Conservation (phyloP, 1,140 invertebrate genomes). For the Mercenaria mercenaria region DNA sequence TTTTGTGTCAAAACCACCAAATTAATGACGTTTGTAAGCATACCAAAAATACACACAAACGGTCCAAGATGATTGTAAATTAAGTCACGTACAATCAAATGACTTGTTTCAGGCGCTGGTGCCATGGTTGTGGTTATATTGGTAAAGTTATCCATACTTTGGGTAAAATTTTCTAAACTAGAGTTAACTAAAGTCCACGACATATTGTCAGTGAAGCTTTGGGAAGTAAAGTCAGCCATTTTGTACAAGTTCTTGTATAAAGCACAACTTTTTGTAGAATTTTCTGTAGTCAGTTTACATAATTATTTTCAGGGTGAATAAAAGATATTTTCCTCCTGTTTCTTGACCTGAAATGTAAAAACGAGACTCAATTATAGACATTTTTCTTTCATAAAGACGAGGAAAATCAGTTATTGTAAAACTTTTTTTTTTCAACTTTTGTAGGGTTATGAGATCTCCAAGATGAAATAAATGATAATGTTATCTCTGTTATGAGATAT, state of each 20-base stretch:
- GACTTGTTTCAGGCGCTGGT: background rate
- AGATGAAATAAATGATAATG: too few species aligned
- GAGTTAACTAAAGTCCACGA: background rate
- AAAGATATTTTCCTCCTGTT: too few species aligned
- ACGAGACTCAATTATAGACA: too few species aligned
- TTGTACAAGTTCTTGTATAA: background rate
- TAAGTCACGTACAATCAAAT: conserved; percentile 12
- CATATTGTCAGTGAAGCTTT: background rate
- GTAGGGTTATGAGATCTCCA: too few species aligned
- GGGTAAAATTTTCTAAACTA: background rate
- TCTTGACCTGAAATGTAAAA: too few species aligned
- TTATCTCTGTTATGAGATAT: too few species aligned
- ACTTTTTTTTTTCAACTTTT: too few species aligned
- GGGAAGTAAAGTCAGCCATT: background rate
- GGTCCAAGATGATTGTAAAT: conserved; percentile 78
- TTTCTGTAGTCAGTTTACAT: too few species aligned
- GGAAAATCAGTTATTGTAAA: too few species aligned
- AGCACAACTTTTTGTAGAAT: too few species aligned
- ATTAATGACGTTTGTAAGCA: conserved; percentile 83
- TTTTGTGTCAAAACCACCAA: conserved; percentile 80
- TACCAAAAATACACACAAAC: conserved; percentile 81
- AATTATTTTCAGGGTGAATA: too few species aligned
- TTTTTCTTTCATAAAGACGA: too few species aligned
- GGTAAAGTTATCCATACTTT: background rate
- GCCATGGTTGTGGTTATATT: background rate